A percentile compares a stretch with the other conserved stretches of the same genome.
Conservation (phyloP, 2,113 vertebrate genomes). For the Glaucidium brasilianum region DNA sequence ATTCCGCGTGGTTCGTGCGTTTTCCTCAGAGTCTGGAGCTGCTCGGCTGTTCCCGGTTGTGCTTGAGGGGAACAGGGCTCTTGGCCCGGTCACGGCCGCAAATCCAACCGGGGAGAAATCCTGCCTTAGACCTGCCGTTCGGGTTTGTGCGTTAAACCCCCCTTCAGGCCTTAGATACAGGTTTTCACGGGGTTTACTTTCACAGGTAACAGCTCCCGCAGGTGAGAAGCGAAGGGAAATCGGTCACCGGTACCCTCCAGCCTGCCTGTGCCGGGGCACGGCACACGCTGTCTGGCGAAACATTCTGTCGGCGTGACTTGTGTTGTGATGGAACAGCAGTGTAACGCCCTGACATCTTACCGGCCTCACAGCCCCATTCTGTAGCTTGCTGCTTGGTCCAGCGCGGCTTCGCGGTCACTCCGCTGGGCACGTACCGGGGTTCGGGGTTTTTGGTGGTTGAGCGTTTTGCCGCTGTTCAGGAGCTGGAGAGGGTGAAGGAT, state of each 20-base stretch:
- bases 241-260: not conserved
- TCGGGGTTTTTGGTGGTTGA: not conserved
- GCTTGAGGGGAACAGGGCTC: not conserved
- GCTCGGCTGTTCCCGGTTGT: rapidly evolving
- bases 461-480: not conserved
- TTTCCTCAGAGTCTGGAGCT: not conserved
- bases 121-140: no score
- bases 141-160: rapidly evolving
- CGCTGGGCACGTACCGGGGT: rapidly evolving
- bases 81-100: not conserved
- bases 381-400: rapidly evolving
- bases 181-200: rapidly evolving
- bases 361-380: rapidly evolving
- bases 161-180: rapidly evolving
- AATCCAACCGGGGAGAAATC: rapidly evolving
- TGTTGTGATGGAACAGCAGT: no score
- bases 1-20: not conserved
- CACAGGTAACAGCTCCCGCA: not conserved
- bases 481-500: slow-evolving; percentile 61
- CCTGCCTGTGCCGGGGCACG: rapidly evolving
- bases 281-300: not conserved
- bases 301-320: rapidly evolving
- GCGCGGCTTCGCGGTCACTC: rapidly evolving
- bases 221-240: not conserved
- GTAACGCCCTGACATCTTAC: rapidly evolving